Percentiles rank a stretch among this genome's conserved stretches.
Conservation (phyloP, 30 jellyfish, hydroid and myxozoan species). For the Aurelia sp. region DNA sequence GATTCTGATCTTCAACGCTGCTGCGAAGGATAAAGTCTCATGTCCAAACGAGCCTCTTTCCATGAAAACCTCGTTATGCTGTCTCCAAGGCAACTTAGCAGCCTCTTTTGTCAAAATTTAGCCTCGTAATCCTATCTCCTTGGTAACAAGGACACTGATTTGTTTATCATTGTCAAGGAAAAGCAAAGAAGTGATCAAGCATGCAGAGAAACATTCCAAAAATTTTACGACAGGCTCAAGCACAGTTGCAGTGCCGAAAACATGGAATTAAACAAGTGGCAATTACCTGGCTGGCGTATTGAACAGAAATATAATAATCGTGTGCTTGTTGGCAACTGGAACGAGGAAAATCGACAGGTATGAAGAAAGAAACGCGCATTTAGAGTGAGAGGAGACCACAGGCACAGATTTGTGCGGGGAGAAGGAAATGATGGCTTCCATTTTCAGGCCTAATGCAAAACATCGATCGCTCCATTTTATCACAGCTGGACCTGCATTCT, state of each 20-base stretch:
- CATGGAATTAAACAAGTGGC: constrained; percentile 48
- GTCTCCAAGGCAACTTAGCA: constrained; percentile 19
- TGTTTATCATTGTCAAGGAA: constrained; percentile 27
- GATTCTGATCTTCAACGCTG: too few relatives aligned
- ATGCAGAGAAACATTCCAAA: too few relatives aligned
- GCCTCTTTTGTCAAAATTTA: too few relatives aligned
- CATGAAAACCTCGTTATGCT: not conserved
- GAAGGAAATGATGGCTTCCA: too few relatives aligned
- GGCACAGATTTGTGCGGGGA: too few relatives aligned
- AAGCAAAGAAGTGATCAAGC: not conserved
- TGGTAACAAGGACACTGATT: constrained; percentile 19
- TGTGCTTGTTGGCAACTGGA: constrained; percentile 96
- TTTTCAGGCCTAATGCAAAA: too few relatives aligned
- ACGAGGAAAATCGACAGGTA: constrained; percentile 94
- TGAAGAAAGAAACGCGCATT: not conserved
- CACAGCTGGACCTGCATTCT: too few relatives aligned
- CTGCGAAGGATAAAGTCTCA: constrained; percentile 35
- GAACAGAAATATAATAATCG: constrained; percentile 82
- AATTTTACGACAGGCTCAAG: not conserved
- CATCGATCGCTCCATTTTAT: too few relatives aligned
- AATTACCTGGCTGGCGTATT: constrained; percentile 97
- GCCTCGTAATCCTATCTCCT: constrained; percentile 3
- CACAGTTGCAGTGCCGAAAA: not conserved
- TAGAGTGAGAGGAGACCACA: not conserved
- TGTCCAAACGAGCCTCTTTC: constrained; percentile 1